These are phyloP conservation scores for Acrobasis repandana DNA, from an alignment of 2,888 invertebrate species.

Conservation along the genomic window DNA sequence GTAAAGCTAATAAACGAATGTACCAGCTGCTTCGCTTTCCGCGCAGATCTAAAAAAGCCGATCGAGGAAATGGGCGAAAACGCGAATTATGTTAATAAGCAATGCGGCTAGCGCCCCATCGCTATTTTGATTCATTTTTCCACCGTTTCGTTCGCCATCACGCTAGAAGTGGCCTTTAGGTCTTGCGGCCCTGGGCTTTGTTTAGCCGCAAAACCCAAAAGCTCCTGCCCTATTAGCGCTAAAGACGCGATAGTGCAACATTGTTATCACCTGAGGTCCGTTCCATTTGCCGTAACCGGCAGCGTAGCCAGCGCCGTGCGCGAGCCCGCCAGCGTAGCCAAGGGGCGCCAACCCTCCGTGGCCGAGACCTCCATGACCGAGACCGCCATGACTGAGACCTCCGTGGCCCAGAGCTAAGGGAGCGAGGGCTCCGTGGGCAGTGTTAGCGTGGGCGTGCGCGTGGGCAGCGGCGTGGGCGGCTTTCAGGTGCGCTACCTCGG, in stretches of 20 bases:
- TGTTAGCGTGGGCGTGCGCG: slow-evolving; percentile 55
- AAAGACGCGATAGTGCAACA: background rate
- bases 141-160: too few relatives aligned
- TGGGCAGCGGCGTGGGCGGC: slow-evolving; percentile 79
- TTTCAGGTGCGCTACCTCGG: slow-evolving; percentile 83
- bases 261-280: slow-evolving; percentile 59
- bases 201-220: too few relatives aligned
- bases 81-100: too few relatives aligned
- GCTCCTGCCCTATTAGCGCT: too few relatives aligned
- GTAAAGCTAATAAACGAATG: too few relatives aligned
- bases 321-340: slow-evolving; percentile 48
- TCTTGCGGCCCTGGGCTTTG: too few relatives aligned
- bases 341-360: slow-evolving; percentile 44
- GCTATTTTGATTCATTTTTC: too few relatives aligned
- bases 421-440: slow-evolving; percentile 50
- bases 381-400: slow-evolving; percentile 41
- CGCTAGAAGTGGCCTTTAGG: too few relatives aligned
- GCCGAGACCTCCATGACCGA: slow-evolving; percentile 42
- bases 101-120: too few relatives aligned
- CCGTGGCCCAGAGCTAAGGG: slow-evolving; percentile 44
- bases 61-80: too few relatives aligned
- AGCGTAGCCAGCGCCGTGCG: slow-evolving; percentile 46
- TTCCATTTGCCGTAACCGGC: slow-evolving; percentile 76
- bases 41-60: too few relatives aligned
- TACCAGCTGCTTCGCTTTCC: too few relatives aligned